phyloP scores from a whole-genome alignment of 2,797 vertebrate genomes.

The Hoplostethus atlanticus region DNA sequence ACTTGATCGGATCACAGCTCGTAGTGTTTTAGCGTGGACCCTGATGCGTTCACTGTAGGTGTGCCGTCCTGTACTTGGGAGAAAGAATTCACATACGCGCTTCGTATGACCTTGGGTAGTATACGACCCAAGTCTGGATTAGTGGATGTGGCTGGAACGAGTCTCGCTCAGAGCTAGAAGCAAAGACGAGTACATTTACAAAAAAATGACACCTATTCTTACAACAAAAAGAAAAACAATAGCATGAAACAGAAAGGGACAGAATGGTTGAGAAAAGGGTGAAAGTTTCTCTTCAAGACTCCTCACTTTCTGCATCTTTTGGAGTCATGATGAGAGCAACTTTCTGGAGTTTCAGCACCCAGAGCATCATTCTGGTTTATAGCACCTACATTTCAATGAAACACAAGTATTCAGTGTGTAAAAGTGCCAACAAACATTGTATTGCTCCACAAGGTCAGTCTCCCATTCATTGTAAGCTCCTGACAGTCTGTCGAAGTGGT shows the following conservation, averaged over 20 bases:
- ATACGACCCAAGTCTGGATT: neutral
- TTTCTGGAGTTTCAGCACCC: too few relatives aligned
- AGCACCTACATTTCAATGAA: too few relatives aligned
- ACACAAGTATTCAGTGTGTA: too few relatives aligned
- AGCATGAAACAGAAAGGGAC: neutral
- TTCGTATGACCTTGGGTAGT: conserved; percentile 7
- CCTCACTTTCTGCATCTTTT: neutral
- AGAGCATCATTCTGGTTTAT: too few relatives aligned
- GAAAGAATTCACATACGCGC: conserved; percentile 47
- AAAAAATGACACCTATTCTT: too few relatives aligned
- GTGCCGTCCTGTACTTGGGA: conserved; percentile 50
- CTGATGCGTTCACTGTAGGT: conserved; percentile 75
- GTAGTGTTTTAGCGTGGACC: conserved; percentile 70
- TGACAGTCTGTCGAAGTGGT: too few relatives aligned
- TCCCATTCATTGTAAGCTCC: too few relatives aligned
- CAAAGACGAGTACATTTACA: neutral
- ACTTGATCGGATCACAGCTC: conserved; percentile 56
- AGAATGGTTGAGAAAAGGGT: too few relatives aligned
- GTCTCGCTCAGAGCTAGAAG: neutral
- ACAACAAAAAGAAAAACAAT: neutral
- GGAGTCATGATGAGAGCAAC: too few relatives aligned
- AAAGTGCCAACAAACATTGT: too few relatives aligned
- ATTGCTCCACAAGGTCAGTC: too few relatives aligned
- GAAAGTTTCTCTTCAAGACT: neutral
- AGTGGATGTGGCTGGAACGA: neutral